Base-by-base conservation (phyloP, 2,113 vertebrate species). In the Xerus inauris region DNA sequence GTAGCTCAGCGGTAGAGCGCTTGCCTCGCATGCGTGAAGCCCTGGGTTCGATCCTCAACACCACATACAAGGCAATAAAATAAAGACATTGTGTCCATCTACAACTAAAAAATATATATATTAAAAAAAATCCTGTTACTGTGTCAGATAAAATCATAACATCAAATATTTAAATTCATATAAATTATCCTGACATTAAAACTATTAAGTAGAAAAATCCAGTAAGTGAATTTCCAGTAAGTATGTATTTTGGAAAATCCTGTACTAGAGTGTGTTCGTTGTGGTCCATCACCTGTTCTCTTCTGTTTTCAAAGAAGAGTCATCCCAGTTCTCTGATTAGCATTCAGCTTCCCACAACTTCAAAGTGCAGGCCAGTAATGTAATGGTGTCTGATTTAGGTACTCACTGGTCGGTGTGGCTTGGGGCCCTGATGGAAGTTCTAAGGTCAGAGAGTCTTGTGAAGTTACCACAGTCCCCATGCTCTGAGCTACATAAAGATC, bases 241-340 rank as follows among this genome's bases (percentile, higher is more conserved):
- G 87, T 77, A 38, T 38, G 16, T 42, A 86, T 77, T 83, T 93
- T 96, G 94, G 87, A 96, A 97, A 96, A 77, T 40, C n/a, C 75
- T 38, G 10, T n/a, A 22, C 17, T 49, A 75, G 38, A 86, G 64
- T 72, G 22, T 88, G 67, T 51, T 94, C 51, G 49, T 93, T 94
- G 89, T 94, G 67, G 45, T 71, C 69, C 40, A 16, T 82, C 11
- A 35, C 47, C 22, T 94, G 30, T 85, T 95, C 71, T 67, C 38
- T 85, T 67, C 40, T 91, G 6, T 94, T 92, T 94, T 62, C 84
- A 76, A 69, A 94, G 73, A 94, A 80, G 81, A 85, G 51, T 59
- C 86, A 75, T 7, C 59, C 49, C 38, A 59, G 9, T n/a, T 49
- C 38, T 95, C 87, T 96, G 49, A 84, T 95, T 94, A 89, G 88